Evolutionary conservation across 2,888 invertebrate species (phyloP), one percentile per base, ranked within the genome.

Genomic region (Scaptomyza flava): DNA sequence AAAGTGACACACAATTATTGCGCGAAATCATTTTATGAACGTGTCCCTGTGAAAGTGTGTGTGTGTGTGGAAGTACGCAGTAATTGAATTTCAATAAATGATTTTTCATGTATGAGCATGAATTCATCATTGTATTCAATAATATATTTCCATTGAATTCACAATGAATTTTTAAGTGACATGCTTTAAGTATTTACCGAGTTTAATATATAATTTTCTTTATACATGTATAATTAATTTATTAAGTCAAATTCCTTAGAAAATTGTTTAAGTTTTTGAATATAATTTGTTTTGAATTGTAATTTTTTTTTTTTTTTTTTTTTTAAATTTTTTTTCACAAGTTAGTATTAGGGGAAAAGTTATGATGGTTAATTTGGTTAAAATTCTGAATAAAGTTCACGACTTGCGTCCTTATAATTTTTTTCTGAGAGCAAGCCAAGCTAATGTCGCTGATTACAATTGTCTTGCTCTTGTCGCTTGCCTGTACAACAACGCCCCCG

Each of bases 1-100:
- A 73, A 86, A 80, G 63, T 73, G 67, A 65, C 75, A 71, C 67
- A 69, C 70, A 66, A 74, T 80, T 65, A 68, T 69, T 78, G 67
- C 61, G 71, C 72, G 52, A 27, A 67, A 51, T 71, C 57, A 65
- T 33, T 42, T 12, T 51, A 56, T 45, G 50, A 12, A 9, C 41
- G 23, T 12, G 38, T 20, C 30, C 12, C 42, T 38, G 17, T 7
- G 33, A 7, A 20, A 30, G 34, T 17, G 6, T 30, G 38, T 47
- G 48, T 17, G 23, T 36, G 7, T 6, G 53, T 38, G 48, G 31
- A 50, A 27, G 51, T 46, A 52, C 48, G 45, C 41, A 64, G 52
- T 80, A 85, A 80, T 85, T 80, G 67, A 81, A 81, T 72, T 76
- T 52, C 65, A 48, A 64, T 62, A 42, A 56, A 59, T 60, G 38